phyloP scores from a whole-genome alignment of 2,113 vertebrate genomes.

The Catharus bicknelli region DNA sequence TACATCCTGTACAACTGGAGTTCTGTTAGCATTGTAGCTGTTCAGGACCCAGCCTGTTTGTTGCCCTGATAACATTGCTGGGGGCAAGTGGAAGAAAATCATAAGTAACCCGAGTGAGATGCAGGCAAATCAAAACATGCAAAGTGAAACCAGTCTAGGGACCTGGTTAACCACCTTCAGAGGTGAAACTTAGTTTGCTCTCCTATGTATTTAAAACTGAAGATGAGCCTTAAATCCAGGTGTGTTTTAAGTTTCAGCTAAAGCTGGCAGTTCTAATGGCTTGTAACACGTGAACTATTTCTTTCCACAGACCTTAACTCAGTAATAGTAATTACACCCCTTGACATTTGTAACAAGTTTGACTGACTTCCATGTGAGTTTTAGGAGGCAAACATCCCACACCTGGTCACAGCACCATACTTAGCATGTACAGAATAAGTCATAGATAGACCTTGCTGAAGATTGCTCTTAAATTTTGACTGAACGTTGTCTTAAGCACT shows the following conservation, averaged over 20 bases:
- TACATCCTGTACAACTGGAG: neutral
- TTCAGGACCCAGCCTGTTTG: neutral
- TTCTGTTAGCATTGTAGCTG: neutral
- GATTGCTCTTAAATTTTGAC: neutral
- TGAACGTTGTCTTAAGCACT: neutral
- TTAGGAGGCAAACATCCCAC: neutral
- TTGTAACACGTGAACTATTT: neutral
- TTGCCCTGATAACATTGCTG: neutral
- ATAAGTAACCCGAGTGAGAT: neutral
- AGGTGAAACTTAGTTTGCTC: neutral
- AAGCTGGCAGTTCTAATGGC: neutral
- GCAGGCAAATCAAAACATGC: neutral
- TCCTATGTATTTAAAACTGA: neutral
- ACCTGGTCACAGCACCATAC: accelerated
- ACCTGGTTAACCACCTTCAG: neutral
- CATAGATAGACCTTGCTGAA: neutral
- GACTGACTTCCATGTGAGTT: neutral
- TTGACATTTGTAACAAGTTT: neutral
- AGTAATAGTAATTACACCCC: neutral
- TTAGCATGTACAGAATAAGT: neutral
- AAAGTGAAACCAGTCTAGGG: neutral
- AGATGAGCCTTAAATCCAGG: neutral
- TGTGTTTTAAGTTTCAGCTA: neutral
- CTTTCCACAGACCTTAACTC: neutral
- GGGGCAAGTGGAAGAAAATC: neutral